phyloP scores from a whole-genome alignment of 2,113 vertebrate genomes.

The Camelus bactrianus region DNA sequence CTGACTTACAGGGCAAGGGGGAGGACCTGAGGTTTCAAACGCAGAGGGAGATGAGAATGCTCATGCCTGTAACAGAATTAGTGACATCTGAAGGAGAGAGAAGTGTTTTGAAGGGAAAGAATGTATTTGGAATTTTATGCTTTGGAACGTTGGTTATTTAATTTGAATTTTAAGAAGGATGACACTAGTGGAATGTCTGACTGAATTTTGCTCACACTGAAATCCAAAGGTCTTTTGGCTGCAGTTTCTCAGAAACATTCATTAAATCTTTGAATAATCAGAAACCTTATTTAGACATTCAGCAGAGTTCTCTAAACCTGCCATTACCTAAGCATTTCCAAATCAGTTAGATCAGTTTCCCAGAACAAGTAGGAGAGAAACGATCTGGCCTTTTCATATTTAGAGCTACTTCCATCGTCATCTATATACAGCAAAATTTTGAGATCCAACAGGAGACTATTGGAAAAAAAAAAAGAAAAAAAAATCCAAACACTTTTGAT shows the following conservation, averaged over 20 bases:
- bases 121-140: slow-evolving; percentile 15
- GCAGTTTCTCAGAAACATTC: slow-evolving; percentile 61
- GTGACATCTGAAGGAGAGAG: neutral
- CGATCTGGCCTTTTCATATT: neutral
- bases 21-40: neutral
- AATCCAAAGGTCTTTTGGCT: slow-evolving; percentile 61
- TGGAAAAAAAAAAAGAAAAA: neutral
- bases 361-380: neutral
- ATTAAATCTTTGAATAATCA: slow-evolving; percentile 60
- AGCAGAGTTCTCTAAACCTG: neutral
- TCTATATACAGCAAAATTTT: neutral
- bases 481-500: neutral
- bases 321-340: slow-evolving; percentile 43
- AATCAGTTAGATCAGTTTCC: slow-evolving; percentile 42
- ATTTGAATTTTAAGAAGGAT: slow-evolving; percentile 45
- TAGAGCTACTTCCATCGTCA: neutral
- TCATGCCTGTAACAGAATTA: neutral
- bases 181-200: slow-evolving; percentile 23
- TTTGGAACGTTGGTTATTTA: slow-evolving; percentile 1
- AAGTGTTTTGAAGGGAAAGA: neutral
- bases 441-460: neutral
- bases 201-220: neutral
- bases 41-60: neutral
- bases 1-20: neutral
- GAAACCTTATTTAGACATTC: slow-evolving; percentile 43